Base-by-base conservation (phyloP, 2,797 vertebrate species). In the Neopelma chrysocephalum region DNA sequence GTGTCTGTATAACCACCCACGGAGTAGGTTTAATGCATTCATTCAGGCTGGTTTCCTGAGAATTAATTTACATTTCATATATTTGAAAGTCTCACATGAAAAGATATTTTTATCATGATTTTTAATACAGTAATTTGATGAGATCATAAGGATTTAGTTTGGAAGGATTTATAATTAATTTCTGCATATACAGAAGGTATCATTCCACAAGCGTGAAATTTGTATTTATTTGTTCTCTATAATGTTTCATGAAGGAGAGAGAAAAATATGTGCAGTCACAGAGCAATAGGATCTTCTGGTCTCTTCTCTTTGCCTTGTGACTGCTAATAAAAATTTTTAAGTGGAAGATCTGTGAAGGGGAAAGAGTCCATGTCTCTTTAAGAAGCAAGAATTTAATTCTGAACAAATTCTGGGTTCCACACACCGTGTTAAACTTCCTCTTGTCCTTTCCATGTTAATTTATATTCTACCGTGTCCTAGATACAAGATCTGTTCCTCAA, bases 381-480 rank as follows among this genome's bases (percentile, higher is more conserved):
- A 86, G 32, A 70, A 79, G 48, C 5, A 79, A 57, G 45, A 80
- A 79, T 87, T 93, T 73, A 8, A 64, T 88, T 62, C 88, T 42
- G 9, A 78, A 81, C 91, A 92, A 29, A 29, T 19, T 56, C 47
- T 88, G 38, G 20, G 83, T 88, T 81, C 73, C 42, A 42, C 56
- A 43, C 26, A 45, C 51, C 13, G 3, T n/a, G 15, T 56, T 69
- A 68, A 90, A 69, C 25, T 72, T 87, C 72, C 38, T 64, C 82
- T 76, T 83, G 43, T 88, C 54, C 27, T 91, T 95, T 91, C 50
- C 34, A 29, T 64, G 53, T 87, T 93, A 69, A 90, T 94, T 94
- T 77, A 64, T 87, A 93, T 73, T 93, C 82, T 93, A 48, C 34
- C 15, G 47, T 94, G 87, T 75, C 87, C 93, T 85, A 68, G 66